Base-by-base conservation (phyloP, 35 echinoderm and acorn worm genomes). In the Ophioderma brevispina region DNA sequence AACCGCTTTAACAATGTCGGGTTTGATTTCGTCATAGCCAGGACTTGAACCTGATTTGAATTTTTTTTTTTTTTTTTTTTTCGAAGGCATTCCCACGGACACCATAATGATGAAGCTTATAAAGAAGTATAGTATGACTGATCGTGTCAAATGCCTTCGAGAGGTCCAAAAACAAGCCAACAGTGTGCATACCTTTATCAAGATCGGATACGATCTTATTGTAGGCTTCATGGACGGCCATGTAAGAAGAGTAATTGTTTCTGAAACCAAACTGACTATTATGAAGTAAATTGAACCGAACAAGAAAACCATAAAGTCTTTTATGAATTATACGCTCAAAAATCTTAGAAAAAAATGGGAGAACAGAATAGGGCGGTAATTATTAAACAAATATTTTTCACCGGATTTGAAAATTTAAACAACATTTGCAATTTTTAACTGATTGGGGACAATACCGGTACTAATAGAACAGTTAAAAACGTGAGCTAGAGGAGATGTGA, bases 131-230 rank as follows among this genome's bases (percentile, higher is more conserved):
- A 37, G 90, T 81, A 86, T 94, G 87, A 76, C 90, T 88, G 59
- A 94, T 83, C 33, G 87, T 94, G 87, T 94, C 81, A 55, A 94
- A 89, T 37, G 92, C 92, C 77, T 90, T 86, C 33, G 82, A 86
- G 64, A 85, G 78, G 92, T 94, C 81, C 32, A 84, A 49, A 40
- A 89, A 90, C 13, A 94, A 90, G 79, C 87, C 81, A 39, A 84
- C 23, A 36, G 42, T 8, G 49, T 81, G 78, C 23, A 32, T 31
- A 0, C 40, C 78, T 11, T 59, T 64, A 80, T 89, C 87, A 30
- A 89, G 28, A 70, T 70, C 33, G 1, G 87, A 38, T 25, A 52
- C 55, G 14, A 82, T 55, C 59, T 89, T 89, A 34, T 70, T 85
- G 34, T 56, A 52, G 1, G 56, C 82, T 56, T 37, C 40, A 19